phyloP scores from a whole-genome alignment of 1,140 invertebrate genomes.

The Drosophila persimilis region DNA sequence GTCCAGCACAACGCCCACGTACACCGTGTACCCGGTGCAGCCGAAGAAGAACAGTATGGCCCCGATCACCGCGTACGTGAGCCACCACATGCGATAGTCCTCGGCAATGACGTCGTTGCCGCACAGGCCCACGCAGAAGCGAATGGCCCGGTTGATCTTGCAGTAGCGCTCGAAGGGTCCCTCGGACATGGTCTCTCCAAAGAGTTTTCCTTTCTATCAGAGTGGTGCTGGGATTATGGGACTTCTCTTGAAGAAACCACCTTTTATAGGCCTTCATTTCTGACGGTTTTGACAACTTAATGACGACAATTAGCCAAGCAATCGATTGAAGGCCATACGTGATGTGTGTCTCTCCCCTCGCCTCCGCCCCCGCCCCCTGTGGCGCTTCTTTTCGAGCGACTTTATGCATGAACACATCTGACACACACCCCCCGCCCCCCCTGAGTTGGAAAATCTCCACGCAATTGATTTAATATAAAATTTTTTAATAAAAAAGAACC shows the following conservation, averaged over 20 bases:
- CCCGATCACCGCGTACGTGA: conserved; percentile 43
- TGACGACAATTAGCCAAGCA: conserved; percentile 8
- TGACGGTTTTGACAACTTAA: conserved; percentile 50
- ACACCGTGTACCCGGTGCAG: conserved; percentile 58
- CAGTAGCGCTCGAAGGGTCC: conserved; percentile 31
- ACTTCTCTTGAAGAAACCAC: background rate
- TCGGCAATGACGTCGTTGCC: conserved; percentile 49
- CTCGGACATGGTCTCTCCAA: conserved; percentile 1
- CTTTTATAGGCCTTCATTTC: conserved; percentile 30
- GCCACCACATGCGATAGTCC: conserved; percentile 47
- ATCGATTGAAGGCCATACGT: conserved; percentile 1
- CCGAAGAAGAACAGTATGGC: conserved; percentile 36
- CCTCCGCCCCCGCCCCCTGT: no score
- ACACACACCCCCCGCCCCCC: conserved; percentile 26
- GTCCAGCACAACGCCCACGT: conserved; percentile 43
- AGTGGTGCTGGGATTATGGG: no score
- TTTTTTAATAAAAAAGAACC: conserved; percentile 73
- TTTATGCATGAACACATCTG: conserved; percentile 69
- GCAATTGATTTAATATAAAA: conserved; percentile 81
- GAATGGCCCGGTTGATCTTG: conserved; percentile 38
- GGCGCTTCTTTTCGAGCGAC: no score
- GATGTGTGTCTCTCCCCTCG: no score
- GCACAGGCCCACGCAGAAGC: conserved; percentile 50
- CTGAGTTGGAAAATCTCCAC: conserved; percentile 54
- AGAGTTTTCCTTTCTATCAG: background rate